Evolutionary conservation across 2,797 vertebrate genomes (phyloP), one percentile per base, ranked within the genome.

Genomic region (Zenarchopterus dispar): DNA sequence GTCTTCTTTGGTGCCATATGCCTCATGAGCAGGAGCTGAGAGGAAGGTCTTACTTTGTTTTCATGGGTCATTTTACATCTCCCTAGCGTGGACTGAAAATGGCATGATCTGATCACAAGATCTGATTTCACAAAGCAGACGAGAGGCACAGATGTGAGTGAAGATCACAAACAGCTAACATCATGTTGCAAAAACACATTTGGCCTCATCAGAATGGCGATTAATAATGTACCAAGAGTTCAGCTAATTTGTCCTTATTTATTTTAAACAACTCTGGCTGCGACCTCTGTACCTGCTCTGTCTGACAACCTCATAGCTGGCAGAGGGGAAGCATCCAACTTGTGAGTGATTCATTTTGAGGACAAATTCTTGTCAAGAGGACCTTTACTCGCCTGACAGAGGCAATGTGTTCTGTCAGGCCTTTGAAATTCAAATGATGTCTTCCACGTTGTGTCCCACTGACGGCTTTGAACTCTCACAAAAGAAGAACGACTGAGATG

Each of bases 351-450:
- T 84, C 64, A 85, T 90, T 91, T 78, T 79, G 73, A 85, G 77
- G 75, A 71, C 78, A 77, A 71, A 73, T 70, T 84, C 83, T 84
- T 70, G 84, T 88, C 72, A 76, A 63, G 72, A 85, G 67, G 76
- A 84, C 84, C 79, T 86, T 80, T 82, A 60, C 67, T 70, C 52
- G 15, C 55, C 72, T 71, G 78, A 89, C 67, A 70, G 73, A 81
- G 55, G 75, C 81, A 70, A 80, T 44, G 62, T 68, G 65, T 70
- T 87, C 70, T 82, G 84, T 88, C 85, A 84, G 73, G 51, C 69
- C 84, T 91, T 92, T 91, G 83, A 91, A 89, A 91, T 91, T 91
- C 84, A 90, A 92, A 92, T 89, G 70, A 71, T 54, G 75, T 70
- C 73, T 89, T 80, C 80, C 49, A 71, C 77, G 88, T 78, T 71